These are phyloP conservation scores for Ataeniobius toweri DNA, from an alignment of 2,797 vertebrate species.

Conservation along the genomic window DNA sequence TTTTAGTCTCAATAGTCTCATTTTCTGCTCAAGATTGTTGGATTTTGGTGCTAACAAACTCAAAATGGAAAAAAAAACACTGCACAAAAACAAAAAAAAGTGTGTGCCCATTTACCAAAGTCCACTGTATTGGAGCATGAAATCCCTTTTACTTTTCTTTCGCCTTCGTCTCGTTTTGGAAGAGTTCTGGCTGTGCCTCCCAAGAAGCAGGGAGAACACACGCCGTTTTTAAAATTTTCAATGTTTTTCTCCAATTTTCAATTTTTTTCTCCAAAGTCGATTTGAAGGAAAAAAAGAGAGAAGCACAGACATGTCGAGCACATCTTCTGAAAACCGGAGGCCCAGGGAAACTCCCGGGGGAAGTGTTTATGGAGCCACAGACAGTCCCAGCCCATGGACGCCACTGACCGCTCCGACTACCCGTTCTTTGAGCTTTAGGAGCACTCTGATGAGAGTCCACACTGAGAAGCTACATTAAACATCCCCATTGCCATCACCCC, in stretches of 20 bases:
- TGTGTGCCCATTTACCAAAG: slow-evolving; percentile 64
- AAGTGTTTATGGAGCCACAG: slow-evolving; percentile 67
- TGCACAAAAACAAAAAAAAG: slow-evolving; percentile 55
- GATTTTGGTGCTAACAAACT: slow-evolving; percentile 55
- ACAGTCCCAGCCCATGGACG: slow-evolving; percentile 63
- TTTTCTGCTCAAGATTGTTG: slow-evolving; percentile 59
- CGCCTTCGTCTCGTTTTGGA: slow-evolving; percentile 69
- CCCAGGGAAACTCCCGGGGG: slow-evolving; percentile 61
- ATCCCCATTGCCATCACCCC: slow-evolving; percentile 38
- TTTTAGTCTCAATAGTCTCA: slow-evolving; percentile 52
- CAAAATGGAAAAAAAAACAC: slow-evolving; percentile 32
- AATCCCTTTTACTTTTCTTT: slow-evolving; percentile 52
- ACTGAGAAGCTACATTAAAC: slow-evolving; percentile 73
- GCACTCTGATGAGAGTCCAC: slow-evolving; percentile 65
- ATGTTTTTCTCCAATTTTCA: slow-evolving; percentile 6
- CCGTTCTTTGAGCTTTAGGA: slow-evolving; percentile 34
- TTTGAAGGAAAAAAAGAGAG: slow-evolving; percentile 67
- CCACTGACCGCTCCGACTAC: slow-evolving; percentile 46
- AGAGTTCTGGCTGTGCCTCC: slow-evolving; percentile 60
- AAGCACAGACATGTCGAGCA: slow-evolving; percentile 76
- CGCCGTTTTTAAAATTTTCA: slow-evolving; percentile 20
- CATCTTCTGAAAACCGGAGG: slow-evolving; percentile 68
- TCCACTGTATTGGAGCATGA: slow-evolving; percentile 61
- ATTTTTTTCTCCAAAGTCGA: slow-evolving; percentile 64
- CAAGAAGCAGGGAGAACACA: slow-evolving; percentile 53